These are phyloP conservation scores for Ischnus inquisitorius DNA, from an alignment of 2,888 invertebrate genomes.

Conservation along the genomic window DNA sequence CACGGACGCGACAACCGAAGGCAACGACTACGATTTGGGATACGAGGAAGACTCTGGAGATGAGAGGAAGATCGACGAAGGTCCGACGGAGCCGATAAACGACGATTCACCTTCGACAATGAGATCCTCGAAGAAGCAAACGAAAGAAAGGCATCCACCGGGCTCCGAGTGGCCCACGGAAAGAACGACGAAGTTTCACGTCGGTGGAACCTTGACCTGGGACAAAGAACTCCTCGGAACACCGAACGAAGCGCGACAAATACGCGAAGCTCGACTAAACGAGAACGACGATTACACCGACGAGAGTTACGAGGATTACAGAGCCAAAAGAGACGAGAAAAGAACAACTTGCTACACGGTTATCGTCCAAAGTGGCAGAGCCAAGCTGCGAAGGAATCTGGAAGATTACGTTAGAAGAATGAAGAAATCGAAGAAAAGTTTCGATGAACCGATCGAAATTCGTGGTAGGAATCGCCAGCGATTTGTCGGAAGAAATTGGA, in stretches of 20 bases:
- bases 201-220: slow-evolving; percentile 77
- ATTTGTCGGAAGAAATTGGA: slow-evolving; percentile 21
- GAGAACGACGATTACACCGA: slow-evolving; percentile 46
- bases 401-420: not conserved
- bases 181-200: slow-evolving; percentile 70
- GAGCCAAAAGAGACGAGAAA: slow-evolving; percentile 7
- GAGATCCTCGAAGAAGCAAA: slow-evolving; percentile 30
- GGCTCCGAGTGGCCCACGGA: slow-evolving; percentile 77
- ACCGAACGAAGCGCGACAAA: slow-evolving; percentile 31
- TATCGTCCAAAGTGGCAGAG: slow-evolving; percentile 56
- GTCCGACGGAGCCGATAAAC: slow-evolving; percentile 13
- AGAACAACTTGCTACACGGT: slow-evolving; percentile 67
- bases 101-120: not conserved
- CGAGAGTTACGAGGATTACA: slow-evolving; percentile 39
- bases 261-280: slow-evolving; percentile 3
- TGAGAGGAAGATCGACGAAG: not conserved
- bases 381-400: slow-evolving; percentile 13
- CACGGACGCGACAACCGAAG: not conserved
- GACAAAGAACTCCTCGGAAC: slow-evolving; percentile 65
- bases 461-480: slow-evolving; percentile 12
- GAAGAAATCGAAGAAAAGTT: slow-evolving; percentile 46
- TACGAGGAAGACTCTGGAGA: not conserved
- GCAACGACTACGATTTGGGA: slow-evolving; percentile 18
- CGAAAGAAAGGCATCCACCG: slow-evolving; percentile 61
- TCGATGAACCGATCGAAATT: slow-evolving; percentile 50